Evolutionary conservation across 1,140 invertebrate genomes (phyloP).

Genomic region (Pogonomyrmex barbatus): DNA sequence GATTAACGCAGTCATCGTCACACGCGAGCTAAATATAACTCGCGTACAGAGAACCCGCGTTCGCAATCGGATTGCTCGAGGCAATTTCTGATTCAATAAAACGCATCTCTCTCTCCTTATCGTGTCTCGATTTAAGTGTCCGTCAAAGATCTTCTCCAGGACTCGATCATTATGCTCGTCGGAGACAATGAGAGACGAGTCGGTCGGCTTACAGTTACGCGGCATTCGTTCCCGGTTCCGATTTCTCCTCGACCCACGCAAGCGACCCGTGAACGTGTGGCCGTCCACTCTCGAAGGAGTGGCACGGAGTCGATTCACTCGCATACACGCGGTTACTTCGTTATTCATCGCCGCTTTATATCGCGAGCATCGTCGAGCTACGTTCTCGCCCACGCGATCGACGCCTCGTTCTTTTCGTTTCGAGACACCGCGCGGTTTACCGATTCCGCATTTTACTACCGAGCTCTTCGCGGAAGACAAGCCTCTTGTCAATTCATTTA

Average conservation of each 20-base stretch:
- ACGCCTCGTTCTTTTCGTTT: neutral
- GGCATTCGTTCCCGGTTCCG: slow-evolving; percentile 59
- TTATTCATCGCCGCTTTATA: slow-evolving; percentile 19
- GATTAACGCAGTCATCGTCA: slow-evolving; percentile 20
- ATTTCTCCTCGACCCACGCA: slow-evolving; percentile 77
- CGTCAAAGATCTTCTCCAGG: too few relatives aligned
- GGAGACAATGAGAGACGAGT: slow-evolving; percentile 27
- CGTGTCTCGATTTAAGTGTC: neutral
- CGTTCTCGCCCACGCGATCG: slow-evolving; percentile 5
- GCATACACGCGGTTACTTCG: neutral
- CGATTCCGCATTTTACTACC: neutral
- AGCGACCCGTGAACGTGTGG: slow-evolving; percentile 31
- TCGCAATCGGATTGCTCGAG: neutral
- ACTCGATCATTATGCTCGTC: slow-evolving; percentile 19
- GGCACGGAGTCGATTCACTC: slow-evolving; percentile 17
- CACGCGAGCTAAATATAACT: slow-evolving; percentile 2
- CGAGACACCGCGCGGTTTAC: neutral
- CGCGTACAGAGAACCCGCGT: neutral
- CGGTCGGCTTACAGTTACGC: slow-evolving; percentile 33
- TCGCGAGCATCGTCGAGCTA: neutral
- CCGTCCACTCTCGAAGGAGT: slow-evolving; percentile 55
- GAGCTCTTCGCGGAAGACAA: neutral
- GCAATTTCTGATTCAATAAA: neutral
- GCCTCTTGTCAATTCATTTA: neutral
- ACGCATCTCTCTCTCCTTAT: neutral